A percentile compares a stretch with the other conserved stretches of the same genome.
Evolutionary conservation across 2,888 invertebrate genomes (phyloP).

Genomic region (Malthinus flaveolus): DNA sequence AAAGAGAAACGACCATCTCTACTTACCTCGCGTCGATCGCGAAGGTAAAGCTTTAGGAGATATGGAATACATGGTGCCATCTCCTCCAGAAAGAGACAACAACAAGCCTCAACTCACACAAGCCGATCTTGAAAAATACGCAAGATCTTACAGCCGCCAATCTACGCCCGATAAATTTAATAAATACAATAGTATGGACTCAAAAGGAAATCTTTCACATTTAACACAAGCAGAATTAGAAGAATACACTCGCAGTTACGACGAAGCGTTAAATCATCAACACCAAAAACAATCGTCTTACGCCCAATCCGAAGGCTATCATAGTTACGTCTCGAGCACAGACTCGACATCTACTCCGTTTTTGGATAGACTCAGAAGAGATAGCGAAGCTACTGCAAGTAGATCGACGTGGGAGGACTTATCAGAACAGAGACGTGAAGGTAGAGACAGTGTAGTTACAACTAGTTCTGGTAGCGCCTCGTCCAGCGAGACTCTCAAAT

Average conservation of each 20-base stretch:
- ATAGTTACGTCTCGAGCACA: constrained; percentile 77
- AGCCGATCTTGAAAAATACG: constrained; percentile 72
- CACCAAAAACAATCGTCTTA: constrained; percentile 76
- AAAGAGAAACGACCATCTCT: constrained; percentile 54
- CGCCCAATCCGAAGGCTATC: constrained; percentile 79
- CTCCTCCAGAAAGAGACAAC: constrained; percentile 70
- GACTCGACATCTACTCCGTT: constrained; percentile 78
- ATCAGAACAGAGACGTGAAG: constrained; percentile 49
- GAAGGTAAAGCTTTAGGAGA: constrained; percentile 67
- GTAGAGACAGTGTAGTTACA: constrained; percentile 66
- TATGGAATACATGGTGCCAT: constrained; percentile 68
- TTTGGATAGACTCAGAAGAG: constrained; percentile 69
- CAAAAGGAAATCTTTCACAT: constrained; percentile 33
- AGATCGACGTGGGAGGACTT: constrained; percentile 54
- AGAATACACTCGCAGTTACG: constrained; percentile 66
- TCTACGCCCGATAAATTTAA: constrained; percentile 50
- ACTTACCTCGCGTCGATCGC: constrained; percentile 63
- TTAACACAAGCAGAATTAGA: constrained; percentile 38
- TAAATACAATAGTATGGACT: constrained; percentile 35
- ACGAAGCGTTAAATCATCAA: constrained; percentile 58
- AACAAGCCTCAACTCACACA: constrained; percentile 59
- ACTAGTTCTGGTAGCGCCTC: constrained; percentile 65
- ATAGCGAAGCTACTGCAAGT: constrained; percentile 61
- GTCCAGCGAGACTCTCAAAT: constrained; percentile 78
- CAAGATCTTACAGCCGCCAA: constrained; percentile 60